These are phyloP conservation scores for Oplegnathus fasciatus DNA, from an alignment of 2,113 vertebrate genomes.

Conservation along the genomic window DNA sequence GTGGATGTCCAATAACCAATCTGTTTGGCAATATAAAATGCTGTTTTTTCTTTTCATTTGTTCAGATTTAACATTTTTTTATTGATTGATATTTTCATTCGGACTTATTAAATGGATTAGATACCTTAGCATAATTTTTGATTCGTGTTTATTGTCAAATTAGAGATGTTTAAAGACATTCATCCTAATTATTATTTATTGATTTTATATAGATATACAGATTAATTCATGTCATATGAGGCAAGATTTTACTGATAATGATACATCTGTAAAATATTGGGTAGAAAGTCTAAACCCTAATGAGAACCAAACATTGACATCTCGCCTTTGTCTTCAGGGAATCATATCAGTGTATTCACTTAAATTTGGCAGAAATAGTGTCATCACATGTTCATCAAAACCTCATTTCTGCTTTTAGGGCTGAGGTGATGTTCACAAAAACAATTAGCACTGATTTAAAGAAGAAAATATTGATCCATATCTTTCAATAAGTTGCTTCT, in stretches of 20 bases:
- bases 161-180: background rate
- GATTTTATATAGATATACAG: background rate
- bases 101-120: background rate
- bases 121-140: background rate
- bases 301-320: background rate
- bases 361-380: background rate
- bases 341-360: background rate
- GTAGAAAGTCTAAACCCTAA: background rate
- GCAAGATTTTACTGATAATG: background rate
- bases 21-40: background rate
- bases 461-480: too few species aligned
- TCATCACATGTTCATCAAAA: background rate
- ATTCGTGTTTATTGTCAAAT: background rate
- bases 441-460: background rate
- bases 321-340: background rate
- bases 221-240: background rate
- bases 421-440: background rate
- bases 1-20: conserved; percentile 15
- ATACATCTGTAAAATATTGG: background rate
- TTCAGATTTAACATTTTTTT: background rate
- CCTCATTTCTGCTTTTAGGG: background rate
- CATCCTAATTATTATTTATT: background rate
- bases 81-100: background rate
- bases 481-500: background rate
- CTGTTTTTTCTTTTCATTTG: background rate